Conservation (phyloP, 2,797 vertebrate genomes). For the Spheniscus humboldti region DNA sequence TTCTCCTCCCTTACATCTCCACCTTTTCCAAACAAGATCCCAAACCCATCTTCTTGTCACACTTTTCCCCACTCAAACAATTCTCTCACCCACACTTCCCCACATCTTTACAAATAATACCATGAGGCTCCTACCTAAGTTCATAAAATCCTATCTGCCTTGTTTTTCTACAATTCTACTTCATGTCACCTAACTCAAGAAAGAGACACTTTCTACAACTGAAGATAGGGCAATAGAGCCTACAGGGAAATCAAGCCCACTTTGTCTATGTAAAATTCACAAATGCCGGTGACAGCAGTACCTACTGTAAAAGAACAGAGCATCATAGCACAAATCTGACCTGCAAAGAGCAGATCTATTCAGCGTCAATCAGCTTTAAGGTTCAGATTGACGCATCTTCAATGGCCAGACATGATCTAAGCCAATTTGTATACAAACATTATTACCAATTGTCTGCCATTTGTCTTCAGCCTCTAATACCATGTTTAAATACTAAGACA, state of each 20-base stretch:
- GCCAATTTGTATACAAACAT: neutral
- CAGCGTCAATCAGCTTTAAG: neutral
- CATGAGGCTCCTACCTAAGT: neutral
- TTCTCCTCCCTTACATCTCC: neutral
- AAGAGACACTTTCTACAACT: neutral
- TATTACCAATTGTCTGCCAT: neutral
- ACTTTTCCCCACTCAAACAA: neutral
- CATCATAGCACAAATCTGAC: neutral
- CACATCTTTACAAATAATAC: neutral
- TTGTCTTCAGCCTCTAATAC: neutral
- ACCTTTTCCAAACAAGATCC: neutral
- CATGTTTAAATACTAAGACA: neutral
- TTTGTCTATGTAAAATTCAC: neutral
- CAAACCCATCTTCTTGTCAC: neutral
- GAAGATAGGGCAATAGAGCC: neutral
- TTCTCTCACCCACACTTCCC: neutral
- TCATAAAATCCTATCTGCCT: neutral
- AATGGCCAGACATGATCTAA: neutral
- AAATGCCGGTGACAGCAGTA: neutral
- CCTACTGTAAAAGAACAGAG: neutral
- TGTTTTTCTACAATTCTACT: neutral
- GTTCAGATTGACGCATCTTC: neutral
- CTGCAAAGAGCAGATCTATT: neutral
- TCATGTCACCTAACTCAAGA: neutral
- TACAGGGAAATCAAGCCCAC: neutral